Base-by-base conservation (phyloP, 2,888 invertebrate species). In the Volucella inanis region DNA sequence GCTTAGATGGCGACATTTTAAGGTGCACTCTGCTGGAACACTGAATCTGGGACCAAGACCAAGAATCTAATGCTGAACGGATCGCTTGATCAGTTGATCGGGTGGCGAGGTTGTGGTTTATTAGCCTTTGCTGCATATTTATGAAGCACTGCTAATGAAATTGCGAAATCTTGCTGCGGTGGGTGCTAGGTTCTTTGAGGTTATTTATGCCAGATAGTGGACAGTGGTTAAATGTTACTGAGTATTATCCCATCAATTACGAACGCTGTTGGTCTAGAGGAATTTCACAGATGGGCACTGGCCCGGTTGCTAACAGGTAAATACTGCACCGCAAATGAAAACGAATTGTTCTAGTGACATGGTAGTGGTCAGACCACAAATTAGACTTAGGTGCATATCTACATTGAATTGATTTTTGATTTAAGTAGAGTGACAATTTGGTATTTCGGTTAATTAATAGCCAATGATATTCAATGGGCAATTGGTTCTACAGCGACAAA, bases 141-240 rank as follows among this genome's bases (percentile, higher is more conserved):
- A 80, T 84, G 75, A 80, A 79, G 71, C 80, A 76, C 76, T 71
- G 75, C 71, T 80, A 80, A 84, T 85, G 79, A 85, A 80, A 85
- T 85, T 85, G 50, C 80, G 85, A 85, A 81, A 85, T 62, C 54
- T 61, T 67, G 50, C 65, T 59, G 68, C 45, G 71, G 84, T 79
- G 84, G 71, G 71, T 77, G 80, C 71, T 85, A 71, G 71, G 85
- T 85, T 81, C 79, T 79, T 31, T 57, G 67, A 47, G 74, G 74
- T 61, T 49, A 55, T 45, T 64, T 54, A 64, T 74, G 74, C 59
- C 68, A 67, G 65, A 31, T 31, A 78, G 57, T 75, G 70, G 80
- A 81, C 57, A 76, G 71, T 65, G 80, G 85, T 80, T 85, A 81
- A 85, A 81, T 76, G 76, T 76, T 85, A 68, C 38, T 76, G 55